phyloP scores from a whole-genome alignment of 2,888 invertebrate genomes.

The Habrosyne pyritoides region DNA sequence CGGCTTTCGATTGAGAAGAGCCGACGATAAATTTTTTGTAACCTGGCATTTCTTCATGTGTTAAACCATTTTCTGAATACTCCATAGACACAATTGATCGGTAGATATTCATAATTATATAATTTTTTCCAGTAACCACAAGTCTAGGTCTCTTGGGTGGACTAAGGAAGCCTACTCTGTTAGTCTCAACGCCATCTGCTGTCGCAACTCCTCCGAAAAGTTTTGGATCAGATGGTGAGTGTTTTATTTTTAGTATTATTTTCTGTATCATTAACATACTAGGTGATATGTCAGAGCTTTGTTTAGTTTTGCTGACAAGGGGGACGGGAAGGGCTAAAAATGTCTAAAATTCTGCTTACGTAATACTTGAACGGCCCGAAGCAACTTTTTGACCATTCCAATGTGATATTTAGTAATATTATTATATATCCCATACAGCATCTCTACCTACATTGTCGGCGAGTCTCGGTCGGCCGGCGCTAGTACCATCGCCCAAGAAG shows the following conservation, averaged over 20 bases:
- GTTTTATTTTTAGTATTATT: neutral
- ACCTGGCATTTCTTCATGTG: too few species aligned
- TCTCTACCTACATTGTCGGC: constrained; percentile 72
- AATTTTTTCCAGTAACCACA: constrained; percentile 32
- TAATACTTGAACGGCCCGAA: too few species aligned
- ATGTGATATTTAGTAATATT: neutral
- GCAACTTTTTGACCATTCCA: too few species aligned
- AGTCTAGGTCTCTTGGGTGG: constrained; percentile 69
- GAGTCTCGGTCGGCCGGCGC: constrained; percentile 55
- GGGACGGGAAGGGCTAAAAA: too few species aligned
- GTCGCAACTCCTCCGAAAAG: constrained; percentile 65
- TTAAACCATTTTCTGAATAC: too few species aligned
- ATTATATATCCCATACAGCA: constrained; percentile 39
- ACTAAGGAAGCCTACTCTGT: constrained; percentile 67
- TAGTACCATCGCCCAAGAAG: constrained; percentile 67
- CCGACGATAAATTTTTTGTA: too few species aligned
- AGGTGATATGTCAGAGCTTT: neutral
- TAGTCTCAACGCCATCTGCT: constrained; percentile 57
- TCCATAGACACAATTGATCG: too few species aligned
- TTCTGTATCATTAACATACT: too few species aligned
- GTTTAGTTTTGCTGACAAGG: neutral
- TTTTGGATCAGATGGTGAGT: constrained; percentile 74
- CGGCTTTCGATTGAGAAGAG: too few species aligned
- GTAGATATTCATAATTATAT: constrained; percentile 11
- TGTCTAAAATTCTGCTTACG: too few species aligned